Conservation (phyloP, 2,113 vertebrate species). For the Diadophis punctatus region DNA sequence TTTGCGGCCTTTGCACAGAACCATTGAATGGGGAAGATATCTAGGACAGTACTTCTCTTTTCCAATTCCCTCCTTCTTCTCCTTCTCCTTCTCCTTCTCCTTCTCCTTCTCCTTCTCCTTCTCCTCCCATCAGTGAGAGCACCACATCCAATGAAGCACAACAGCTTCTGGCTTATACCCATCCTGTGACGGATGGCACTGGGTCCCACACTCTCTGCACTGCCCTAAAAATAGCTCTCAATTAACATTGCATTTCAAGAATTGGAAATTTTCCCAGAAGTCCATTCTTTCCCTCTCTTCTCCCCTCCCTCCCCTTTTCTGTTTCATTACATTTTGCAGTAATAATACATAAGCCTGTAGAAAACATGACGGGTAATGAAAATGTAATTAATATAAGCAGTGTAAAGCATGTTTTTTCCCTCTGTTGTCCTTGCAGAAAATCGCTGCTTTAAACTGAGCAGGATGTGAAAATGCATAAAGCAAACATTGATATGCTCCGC, state of each 20-base stretch:
- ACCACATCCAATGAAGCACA: constrained; percentile 39
- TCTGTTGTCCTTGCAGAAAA: constrained; percentile 81
- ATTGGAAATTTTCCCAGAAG: constrained; percentile 87
- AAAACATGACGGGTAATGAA: constrained; percentile 85
- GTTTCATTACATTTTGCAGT: constrained; percentile 84
- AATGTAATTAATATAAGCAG: constrained; percentile 86
- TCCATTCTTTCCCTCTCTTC: constrained; percentile 76
- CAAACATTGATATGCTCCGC: constrained; percentile 70
- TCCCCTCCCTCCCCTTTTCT: constrained; percentile 64
- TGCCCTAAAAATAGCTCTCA: constrained; percentile 81
- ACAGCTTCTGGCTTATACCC: constrained; percentile 68
- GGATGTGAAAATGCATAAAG: constrained; percentile 77
- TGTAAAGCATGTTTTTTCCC: constrained; percentile 75
- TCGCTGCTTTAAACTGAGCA: constrained; percentile 78
- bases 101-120: constrained; percentile 32
- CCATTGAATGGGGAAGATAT: constrained; percentile 12
- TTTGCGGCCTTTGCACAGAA: constrained; percentile 14
- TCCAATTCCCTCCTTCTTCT: constrained; percentile 26
- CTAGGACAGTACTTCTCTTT: constrained; percentile 10
- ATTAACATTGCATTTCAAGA: constrained; percentile 85
- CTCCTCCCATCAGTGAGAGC: constrained; percentile 41
- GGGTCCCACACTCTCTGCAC: constrained; percentile 68
- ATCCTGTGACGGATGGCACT: constrained; percentile 60
- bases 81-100: constrained; percentile 30
- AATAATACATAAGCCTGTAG: constrained; percentile 84